Evolutionary conservation across 2,888 invertebrate species (phyloP).

Genomic region (Poecilus cupreus): DNA sequence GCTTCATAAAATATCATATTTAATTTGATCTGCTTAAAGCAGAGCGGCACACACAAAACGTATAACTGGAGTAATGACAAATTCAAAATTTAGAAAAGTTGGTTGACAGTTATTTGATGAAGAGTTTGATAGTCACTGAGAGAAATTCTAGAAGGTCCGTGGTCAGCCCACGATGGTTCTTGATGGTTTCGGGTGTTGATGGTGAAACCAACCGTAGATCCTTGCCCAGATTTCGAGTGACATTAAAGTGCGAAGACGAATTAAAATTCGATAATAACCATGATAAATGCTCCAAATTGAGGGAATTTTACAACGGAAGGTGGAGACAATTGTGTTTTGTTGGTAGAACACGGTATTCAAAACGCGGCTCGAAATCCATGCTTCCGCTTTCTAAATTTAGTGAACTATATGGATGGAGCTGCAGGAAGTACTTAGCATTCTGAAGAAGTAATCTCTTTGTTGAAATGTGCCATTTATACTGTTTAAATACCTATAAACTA

Average conservation of each 20-base stretch:
- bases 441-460: neutral
- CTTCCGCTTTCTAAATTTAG: constrained; percentile 16
- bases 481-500: no score
- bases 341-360: neutral
- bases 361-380: constrained; percentile 6
- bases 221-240: neutral
- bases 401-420: neutral
- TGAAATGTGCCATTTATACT: no score
- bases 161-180: neutral
- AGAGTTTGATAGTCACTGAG: no score
- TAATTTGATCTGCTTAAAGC: no score
- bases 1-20: no score
- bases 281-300: constrained; percentile 37
- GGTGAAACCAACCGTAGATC: constrained; percentile 14
- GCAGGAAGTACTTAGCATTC: neutral
- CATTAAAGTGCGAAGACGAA: neutral
- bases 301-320: constrained; percentile 13
- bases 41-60: no score
- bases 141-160: neutral
- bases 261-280: constrained; percentile 33
- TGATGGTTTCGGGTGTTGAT: neutral
- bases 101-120: no score
- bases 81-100: no score
- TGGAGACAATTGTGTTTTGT: constrained; percentile 18
- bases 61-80: no score